Evolutionary conservation across 2,888 invertebrate genomes (phyloP).

Genomic region (Teleogryllus oceanicus): DNA sequence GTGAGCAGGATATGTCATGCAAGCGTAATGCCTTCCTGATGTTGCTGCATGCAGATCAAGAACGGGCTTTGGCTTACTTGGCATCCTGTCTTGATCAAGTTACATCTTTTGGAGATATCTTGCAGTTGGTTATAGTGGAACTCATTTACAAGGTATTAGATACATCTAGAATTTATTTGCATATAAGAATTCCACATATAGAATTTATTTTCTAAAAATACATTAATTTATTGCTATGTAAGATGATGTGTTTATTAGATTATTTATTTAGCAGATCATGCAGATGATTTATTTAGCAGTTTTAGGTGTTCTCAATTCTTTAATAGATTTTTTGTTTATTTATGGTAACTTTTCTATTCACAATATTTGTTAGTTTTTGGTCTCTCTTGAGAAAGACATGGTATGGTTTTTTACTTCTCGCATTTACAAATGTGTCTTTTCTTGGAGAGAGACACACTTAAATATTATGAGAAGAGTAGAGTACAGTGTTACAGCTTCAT

Average conservation of each 20-base stretch:
- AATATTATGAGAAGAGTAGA: too few relatives aligned
- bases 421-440: too few relatives aligned
- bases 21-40: constrained; percentile 98
- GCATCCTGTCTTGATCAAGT: constrained; percentile 93
- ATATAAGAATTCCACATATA: background rate
- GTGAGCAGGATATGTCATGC: constrained; percentile 98
- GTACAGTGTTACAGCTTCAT: too few relatives aligned
- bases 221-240: background rate
- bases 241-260: background rate
- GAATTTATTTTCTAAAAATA: background rate
- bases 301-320: too few relatives aligned
- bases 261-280: background rate
- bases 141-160: constrained; percentile 87
- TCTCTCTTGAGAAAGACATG: too few relatives aligned
- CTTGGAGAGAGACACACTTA: too few relatives aligned
- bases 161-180: background rate
- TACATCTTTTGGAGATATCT: constrained; percentile 90
- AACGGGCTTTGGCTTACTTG: constrained; percentile 86
- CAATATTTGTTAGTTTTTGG: too few relatives aligned
- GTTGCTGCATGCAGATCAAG: constrained; percentile 96
- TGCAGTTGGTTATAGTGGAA: constrained; percentile 97
- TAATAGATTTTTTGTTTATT: too few relatives aligned
- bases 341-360: too few relatives aligned
- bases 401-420: too few relatives aligned
- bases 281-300: too few relatives aligned